These are phyloP conservation scores for Tyrannus savana DNA, from an alignment of 2,113 vertebrate species.

Conservation along the genomic window DNA sequence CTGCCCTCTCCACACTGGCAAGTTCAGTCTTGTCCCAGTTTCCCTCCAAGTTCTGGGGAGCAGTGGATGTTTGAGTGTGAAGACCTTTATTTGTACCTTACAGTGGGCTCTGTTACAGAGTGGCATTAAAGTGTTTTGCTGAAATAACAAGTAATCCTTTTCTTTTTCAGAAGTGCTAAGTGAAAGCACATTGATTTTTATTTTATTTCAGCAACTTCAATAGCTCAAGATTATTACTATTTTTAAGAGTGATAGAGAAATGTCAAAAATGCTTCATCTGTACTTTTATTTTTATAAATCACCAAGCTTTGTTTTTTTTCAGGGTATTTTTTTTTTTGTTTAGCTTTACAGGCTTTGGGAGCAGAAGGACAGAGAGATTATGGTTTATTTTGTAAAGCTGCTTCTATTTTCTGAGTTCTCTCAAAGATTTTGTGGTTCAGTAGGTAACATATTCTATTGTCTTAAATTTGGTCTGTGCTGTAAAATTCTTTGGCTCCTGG, in stretches of 20 bases:
- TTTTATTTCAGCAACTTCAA: constrained; percentile 39
- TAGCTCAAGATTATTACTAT: constrained; percentile 57
- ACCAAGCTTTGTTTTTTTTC: not conserved
- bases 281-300: constrained; percentile 46
- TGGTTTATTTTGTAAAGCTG: not conserved
- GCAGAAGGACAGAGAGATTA: not conserved
- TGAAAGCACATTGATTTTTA: constrained; percentile 62
- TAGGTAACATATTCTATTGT: not conserved
- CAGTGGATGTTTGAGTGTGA: not conserved
- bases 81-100: not conserved
- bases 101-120: constrained; percentile 13
- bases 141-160: constrained; percentile 41
- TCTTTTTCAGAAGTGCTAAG: constrained; percentile 21
- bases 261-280: constrained; percentile 43
- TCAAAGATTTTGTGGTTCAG: not conserved
- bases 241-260: constrained; percentile 62
- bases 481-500: not conserved
- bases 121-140: constrained; percentile 31
- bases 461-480: not conserved
- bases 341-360: not conserved
- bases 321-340: not conserved
- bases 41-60: not conserved
- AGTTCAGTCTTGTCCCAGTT: not conserved
- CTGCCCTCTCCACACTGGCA: rapidly evolving
- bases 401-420: not conserved